Evolutionary conservation across 2,113 vertebrate species (phyloP).

Genomic region (Varanus salvator): DNA sequence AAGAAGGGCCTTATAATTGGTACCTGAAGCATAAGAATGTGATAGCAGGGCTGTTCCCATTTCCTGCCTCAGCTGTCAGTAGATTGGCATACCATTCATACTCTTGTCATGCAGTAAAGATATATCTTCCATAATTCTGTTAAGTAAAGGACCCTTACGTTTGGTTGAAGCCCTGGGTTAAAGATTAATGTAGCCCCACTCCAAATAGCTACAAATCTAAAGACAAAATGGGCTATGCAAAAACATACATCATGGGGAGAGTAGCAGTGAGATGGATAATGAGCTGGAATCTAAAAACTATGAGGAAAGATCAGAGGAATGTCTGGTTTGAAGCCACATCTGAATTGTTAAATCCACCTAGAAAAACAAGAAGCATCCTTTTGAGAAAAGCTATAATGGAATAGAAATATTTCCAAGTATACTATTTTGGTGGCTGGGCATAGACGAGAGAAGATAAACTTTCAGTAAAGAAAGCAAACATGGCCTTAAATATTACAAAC

Average conservation of each 20-base stretch:
- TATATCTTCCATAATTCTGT: background rate
- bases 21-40: too few species aligned
- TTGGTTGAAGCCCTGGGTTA: background rate
- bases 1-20: background rate
- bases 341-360: background rate
- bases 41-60: background rate
- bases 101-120: background rate
- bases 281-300: background rate
- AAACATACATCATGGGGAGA: background rate
- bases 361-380: background rate
- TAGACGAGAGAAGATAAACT: background rate
- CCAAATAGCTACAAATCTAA: background rate
- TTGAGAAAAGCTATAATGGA: background rate
- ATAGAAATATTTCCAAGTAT: background rate
- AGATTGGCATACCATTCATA: background rate
- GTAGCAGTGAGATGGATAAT: background rate
- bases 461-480: too few species aligned
- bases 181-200: background rate
- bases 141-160: background rate
- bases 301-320: background rate
- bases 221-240: background rate
- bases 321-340: background rate
- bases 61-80: background rate
- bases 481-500: too few species aligned
- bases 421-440: background rate